Percentiles rank a stretch among this genome's conserved stretches.
These are phyloP conservation scores for Semotilus atromaculatus DNA, from an alignment of 2,797 vertebrate species.

Conservation along the genomic window DNA sequence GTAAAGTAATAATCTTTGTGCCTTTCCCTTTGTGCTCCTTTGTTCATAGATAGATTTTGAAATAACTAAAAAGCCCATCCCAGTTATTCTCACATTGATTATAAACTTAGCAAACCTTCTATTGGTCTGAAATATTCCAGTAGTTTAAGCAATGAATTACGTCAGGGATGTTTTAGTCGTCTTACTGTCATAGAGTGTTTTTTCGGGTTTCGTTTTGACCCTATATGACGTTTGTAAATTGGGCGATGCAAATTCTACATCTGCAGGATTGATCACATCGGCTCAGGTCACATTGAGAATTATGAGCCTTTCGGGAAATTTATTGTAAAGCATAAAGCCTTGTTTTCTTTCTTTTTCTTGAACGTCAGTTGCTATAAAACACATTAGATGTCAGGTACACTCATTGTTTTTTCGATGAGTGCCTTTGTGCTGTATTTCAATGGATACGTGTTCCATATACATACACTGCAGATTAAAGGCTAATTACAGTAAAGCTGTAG, in stretches of 20 bases:
- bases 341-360: constrained; percentile 22
- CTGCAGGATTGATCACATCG: constrained; percentile 51
- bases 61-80: constrained; percentile 27
- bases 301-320: constrained; percentile 46
- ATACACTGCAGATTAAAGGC: constrained; percentile 13
- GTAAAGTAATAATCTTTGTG: constrained; percentile 37
- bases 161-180: constrained; percentile 51
- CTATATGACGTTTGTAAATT: constrained; percentile 12
- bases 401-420: constrained; percentile 50
- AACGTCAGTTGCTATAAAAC: constrained; percentile 33
- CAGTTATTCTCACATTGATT: not conserved
- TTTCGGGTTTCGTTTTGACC: constrained; percentile 39
- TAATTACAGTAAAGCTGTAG: constrained; percentile 33
- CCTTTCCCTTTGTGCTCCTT: constrained; percentile 36
- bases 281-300: constrained; percentile 54
- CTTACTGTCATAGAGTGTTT: constrained; percentile 30
- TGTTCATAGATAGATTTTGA: not conserved
- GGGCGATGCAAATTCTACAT: constrained; percentile 36
- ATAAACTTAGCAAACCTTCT: not conserved
- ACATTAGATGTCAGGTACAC: constrained; percentile 38
- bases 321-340: constrained; percentile 32
- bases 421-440: constrained; percentile 50
- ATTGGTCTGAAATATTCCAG: constrained; percentile 19
- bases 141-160: constrained; percentile 21
- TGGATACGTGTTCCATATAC: constrained; percentile 15